A percentile compares a stretch with the other conserved stretches of the same genome.
Conservation (phyloP, 2,797 vertebrate genomes). For the Nasua narica region DNA sequence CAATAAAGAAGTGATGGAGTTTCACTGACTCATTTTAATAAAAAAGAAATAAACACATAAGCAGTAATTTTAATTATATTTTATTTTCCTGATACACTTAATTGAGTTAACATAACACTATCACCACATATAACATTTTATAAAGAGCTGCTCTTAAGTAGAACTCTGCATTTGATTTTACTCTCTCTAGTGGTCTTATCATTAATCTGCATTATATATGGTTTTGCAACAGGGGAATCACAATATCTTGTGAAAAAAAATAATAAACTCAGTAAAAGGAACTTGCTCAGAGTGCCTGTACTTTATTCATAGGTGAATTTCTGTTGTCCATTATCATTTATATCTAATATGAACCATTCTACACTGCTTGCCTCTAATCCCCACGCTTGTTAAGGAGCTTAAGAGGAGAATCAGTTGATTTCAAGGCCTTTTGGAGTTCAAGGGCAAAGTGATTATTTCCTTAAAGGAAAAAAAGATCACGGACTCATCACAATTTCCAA, state of each 20-base stretch:
- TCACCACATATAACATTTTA: not conserved
- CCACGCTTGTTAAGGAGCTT: conserved; percentile 84
- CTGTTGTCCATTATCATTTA: conserved; percentile 82
- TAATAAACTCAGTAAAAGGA: conserved; percentile 61
- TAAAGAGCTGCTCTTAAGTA: conserved; percentile 19
- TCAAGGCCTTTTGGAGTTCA: conserved; percentile 85
- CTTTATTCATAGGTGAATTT: conserved; percentile 79
- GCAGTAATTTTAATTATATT: conserved; percentile 45
- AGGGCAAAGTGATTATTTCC: conserved; percentile 87
- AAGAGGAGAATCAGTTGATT: conserved; percentile 86
- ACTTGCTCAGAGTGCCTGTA: conserved; percentile 73
- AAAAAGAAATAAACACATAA: conserved; percentile 54
- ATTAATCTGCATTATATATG: conserved; percentile 54
- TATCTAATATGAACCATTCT: conserved; percentile 81
- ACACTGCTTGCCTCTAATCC: conserved; percentile 80
- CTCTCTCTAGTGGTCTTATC: conserved; percentile 51
- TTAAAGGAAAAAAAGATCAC: conserved; percentile 70
- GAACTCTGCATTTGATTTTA: conserved; percentile 27
- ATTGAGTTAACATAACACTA: not conserved
- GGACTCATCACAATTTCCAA: conserved; percentile 82
- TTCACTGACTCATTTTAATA: not conserved
- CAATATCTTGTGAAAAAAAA: conserved; percentile 61
- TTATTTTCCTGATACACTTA: conserved; percentile 33
- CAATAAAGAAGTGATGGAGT: not conserved
- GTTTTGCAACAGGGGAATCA: conserved; percentile 58